Percentiles rank a stretch among this genome's conserved stretches.
Evolutionary conservation across 2,888 invertebrate species (phyloP).

Genomic region (Antitype chi): DNA sequence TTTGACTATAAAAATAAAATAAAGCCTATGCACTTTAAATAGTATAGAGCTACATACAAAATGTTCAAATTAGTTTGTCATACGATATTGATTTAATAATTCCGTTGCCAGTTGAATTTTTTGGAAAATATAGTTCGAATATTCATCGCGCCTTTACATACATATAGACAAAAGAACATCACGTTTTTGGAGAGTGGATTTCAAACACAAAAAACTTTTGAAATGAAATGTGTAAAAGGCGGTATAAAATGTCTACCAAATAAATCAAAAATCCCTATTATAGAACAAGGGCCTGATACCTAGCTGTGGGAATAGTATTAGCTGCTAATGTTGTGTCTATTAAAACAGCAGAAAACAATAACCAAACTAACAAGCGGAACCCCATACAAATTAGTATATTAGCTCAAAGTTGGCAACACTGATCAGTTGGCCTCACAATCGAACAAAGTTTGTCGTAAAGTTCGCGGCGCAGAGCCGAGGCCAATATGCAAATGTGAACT

Average conservation of each 20-base stretch:
- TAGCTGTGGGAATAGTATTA: background rate
- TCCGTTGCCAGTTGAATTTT: background rate
- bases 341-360: background rate
- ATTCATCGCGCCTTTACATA: background rate
- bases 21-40: background rate
- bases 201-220: background rate
- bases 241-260: background rate
- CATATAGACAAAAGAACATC: background rate
- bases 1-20: background rate
- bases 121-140: constrained; percentile 9
- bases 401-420: constrained; percentile 53
- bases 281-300: background rate
- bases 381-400: constrained; percentile 52
- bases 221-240: background rate
- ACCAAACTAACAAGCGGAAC: constrained; percentile 25
- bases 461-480: constrained; percentile 69
- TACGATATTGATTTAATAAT: constrained; percentile 25
- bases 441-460: constrained; percentile 73
- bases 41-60: constrained; percentile 6
- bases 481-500: constrained; percentile 88
- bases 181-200: background rate
- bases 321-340: too few relatives aligned
- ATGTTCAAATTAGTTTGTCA: background rate
- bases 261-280: background rate
- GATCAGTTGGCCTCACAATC: constrained; percentile 56